Evolutionary conservation across 2,888 invertebrate species (phyloP).

Genomic region (Cheilosia soror): DNA sequence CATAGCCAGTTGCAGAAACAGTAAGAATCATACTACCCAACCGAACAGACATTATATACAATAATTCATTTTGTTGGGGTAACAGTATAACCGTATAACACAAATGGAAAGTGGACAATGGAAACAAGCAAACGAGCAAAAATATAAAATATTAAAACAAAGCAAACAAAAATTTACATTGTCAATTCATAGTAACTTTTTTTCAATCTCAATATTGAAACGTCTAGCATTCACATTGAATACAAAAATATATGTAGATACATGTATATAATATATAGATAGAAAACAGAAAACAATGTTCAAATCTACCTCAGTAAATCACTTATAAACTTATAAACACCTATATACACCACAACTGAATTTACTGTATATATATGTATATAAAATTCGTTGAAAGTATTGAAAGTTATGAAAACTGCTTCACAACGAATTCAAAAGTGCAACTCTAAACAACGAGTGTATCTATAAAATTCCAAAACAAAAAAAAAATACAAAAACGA

Average conservation of each 20-base stretch:
- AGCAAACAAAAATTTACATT: conserved; percentile 51
- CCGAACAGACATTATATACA: conserved; percentile 57
- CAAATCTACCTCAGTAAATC: conserved; percentile 73
- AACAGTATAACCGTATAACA: conserved; percentile 3
- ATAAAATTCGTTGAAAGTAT: conserved; percentile 44
- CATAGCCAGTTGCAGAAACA: conserved; percentile 72
- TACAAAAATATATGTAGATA: conserved; percentile 57
- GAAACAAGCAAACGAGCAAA: conserved; percentile 72
- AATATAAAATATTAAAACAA: conserved; percentile 46
- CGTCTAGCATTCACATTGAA: conserved; percentile 68
- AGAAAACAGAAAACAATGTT: conserved; percentile 61
- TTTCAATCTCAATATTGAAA: conserved; percentile 60
- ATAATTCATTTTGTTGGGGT: conserved; percentile 49
- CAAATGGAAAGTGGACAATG: conserved; percentile 72
- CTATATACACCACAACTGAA: conserved; percentile 70
- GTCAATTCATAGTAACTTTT: conserved; percentile 64
- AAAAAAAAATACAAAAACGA: conserved; percentile 25
- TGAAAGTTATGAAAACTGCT: conserved; percentile 37
- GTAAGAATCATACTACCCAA: conserved; percentile 45
- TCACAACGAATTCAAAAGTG: conserved; percentile 30
- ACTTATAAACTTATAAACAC: conserved; percentile 43
- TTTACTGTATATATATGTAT: conserved; percentile 39
- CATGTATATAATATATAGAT: conserved; percentile 69
- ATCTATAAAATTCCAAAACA: conserved; percentile 38
- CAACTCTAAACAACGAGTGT: conserved; percentile 45